These are phyloP conservation scores for Athrips mouffetella DNA, from an alignment of 2,888 invertebrate genomes.

Conservation along the genomic window DNA sequence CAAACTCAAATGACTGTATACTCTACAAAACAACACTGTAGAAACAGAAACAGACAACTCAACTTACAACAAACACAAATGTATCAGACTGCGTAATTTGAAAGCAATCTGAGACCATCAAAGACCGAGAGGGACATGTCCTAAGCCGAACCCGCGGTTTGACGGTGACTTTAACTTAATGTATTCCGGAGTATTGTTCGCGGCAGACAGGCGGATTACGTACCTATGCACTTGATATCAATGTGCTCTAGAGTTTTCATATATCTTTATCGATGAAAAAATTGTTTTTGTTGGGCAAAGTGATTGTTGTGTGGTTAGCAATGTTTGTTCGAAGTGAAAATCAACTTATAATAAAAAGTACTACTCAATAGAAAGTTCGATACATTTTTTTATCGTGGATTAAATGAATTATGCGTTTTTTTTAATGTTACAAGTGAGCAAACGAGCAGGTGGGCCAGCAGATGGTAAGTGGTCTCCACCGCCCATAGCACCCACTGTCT, in stretches of 20 bases:
- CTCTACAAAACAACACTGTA: no score
- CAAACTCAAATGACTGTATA: no score
- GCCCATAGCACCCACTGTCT: no score
- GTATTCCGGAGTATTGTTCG: conserved; percentile 68
- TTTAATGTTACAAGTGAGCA: no score
- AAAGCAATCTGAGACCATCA: conserved; percentile 26
- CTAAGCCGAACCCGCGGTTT: conserved; percentile 36
- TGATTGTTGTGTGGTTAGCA: not conserved
- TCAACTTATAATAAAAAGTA: not conserved
- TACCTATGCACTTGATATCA: conserved; percentile 52
- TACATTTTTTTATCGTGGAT: no score
- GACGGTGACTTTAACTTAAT: conserved; percentile 61
- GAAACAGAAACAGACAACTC: not conserved
- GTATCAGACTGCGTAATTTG: conserved; percentile 8
- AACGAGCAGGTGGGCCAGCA: no score
- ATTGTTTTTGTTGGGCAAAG: conserved; percentile 41
- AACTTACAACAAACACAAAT: not conserved
- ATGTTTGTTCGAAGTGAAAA: not conserved
- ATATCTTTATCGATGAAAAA: conserved; percentile 31
- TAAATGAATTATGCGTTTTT: no score
- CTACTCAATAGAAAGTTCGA: no score
- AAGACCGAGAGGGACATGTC: conserved; percentile 31
- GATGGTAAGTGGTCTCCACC: no score
- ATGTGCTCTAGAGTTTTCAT: conserved; percentile 41
- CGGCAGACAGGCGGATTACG: conserved; percentile 57